Evolutionary conservation across 1,140 invertebrate species (phyloP).

Genomic region (Drosophila pruinosa): DNA sequence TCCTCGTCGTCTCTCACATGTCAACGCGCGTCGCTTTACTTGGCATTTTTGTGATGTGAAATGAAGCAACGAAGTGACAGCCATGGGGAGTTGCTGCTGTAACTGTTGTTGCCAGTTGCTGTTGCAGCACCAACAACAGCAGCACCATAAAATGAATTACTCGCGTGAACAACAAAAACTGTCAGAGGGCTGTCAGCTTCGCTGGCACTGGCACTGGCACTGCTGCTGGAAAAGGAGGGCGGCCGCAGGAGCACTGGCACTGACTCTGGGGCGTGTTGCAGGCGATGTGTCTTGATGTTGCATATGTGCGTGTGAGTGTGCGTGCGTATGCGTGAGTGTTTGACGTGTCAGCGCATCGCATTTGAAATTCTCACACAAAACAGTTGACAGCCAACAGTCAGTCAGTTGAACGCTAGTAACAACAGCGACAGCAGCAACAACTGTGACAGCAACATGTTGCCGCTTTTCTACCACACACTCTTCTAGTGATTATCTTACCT

Average conservation of each 20-base stretch:
- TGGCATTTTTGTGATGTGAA: slow-evolving; percentile 82
- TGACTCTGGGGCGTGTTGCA: slow-evolving; percentile 36
- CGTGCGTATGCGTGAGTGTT: slow-evolving; percentile 25
- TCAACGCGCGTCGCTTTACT: slow-evolving; percentile 82
- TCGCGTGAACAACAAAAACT: slow-evolving; percentile 83
- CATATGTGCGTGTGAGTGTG: slow-evolving; percentile 9
- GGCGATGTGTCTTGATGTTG: slow-evolving; percentile 43
- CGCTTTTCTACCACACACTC: slow-evolving; percentile 18
- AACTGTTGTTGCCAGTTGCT: slow-evolving; percentile 36
- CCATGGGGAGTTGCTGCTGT: slow-evolving; percentile 53
- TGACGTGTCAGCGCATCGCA: slow-evolving; percentile 73
- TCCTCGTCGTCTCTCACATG: slow-evolving; percentile 78
- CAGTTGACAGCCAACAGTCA: slow-evolving; percentile 74
- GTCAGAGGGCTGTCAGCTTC: slow-evolving; percentile 80
- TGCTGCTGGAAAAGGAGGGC: not conserved
- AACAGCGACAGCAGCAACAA: slow-evolving; percentile 26
- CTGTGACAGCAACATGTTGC: slow-evolving; percentile 60
- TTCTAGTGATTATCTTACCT: slow-evolving; percentile 73
- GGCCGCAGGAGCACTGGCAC: not conserved
- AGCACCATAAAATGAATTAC: slow-evolving; percentile 81
- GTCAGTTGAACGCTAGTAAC: slow-evolving; percentile 42
- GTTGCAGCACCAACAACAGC: slow-evolving; percentile 46
- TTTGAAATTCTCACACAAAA: slow-evolving; percentile 66
- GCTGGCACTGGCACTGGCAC: slow-evolving; percentile 32
- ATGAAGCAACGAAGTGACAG: slow-evolving; percentile 82